A percentile compares a stretch with the other conserved stretches of the same genome.
phyloP scores from a whole-genome alignment of 2,797 vertebrate genomes.

The Myripristis murdjan region DNA sequence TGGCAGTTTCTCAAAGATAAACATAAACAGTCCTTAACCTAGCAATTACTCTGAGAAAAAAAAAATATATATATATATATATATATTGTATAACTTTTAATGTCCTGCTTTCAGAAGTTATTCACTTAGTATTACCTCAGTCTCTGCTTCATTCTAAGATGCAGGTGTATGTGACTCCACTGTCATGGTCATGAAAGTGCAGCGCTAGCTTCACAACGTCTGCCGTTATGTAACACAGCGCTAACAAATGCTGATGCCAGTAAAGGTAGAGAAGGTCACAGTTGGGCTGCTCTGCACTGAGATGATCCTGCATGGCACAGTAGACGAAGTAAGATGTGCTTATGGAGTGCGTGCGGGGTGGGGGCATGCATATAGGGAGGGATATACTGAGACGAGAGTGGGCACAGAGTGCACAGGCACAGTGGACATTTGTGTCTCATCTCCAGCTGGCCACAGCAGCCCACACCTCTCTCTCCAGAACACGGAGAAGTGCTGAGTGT shows the following conservation, averaged over 20 bases:
- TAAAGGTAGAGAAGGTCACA: conserved; percentile 25
- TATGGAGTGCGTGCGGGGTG: conserved; percentile 11
- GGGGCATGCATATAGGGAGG: conserved; percentile 24
- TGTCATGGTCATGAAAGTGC: conserved; percentile 32
- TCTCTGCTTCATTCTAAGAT: conserved; percentile 31
- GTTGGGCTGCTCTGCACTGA: background rate
- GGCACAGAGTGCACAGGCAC: background rate
- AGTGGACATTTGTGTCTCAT: conserved; percentile 15
- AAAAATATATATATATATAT: too few relatives aligned
- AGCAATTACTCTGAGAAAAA: too few relatives aligned
- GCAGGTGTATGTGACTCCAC: conserved; percentile 39
- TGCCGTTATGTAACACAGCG: conserved; percentile 38
- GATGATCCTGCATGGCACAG: conserved; percentile 28
- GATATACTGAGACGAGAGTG: background rate
- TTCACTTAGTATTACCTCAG: conserved; percentile 16
- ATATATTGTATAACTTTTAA: too few relatives aligned
- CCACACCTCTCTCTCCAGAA: conserved; percentile 19
- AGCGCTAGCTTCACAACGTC: background rate
- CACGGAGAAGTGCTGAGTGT: conserved; percentile 46
- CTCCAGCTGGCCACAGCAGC: conserved; percentile 24
- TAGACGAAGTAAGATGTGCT: conserved; percentile 13
- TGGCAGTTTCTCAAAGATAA: conserved; percentile 2
- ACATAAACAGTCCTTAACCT: too few relatives aligned
- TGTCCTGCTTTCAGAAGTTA: background rate
- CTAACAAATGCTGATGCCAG: conserved; percentile 38